These are phyloP conservation scores for Drosophila mettleri DNA, from an alignment of 2,888 invertebrate species.

Conservation along the genomic window DNA sequence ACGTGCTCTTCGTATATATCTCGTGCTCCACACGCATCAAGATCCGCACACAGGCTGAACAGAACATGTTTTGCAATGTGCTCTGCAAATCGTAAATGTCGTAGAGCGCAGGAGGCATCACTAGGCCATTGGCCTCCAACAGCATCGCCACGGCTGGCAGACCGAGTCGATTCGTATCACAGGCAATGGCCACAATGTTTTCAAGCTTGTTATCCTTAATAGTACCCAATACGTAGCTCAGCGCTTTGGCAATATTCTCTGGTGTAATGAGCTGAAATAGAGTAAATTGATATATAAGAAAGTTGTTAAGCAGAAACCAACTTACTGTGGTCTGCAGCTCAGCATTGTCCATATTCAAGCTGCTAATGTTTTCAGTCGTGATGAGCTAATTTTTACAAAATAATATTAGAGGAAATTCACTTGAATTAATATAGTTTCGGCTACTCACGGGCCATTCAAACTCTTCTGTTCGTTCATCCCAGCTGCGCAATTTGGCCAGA, in stretches of 20 bases:
- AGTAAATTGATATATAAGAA: not conserved
- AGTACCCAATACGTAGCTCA: conserved; percentile 26
- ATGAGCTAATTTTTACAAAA: conserved; percentile 17
- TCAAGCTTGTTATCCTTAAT: conserved; percentile 16
- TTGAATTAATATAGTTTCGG: not conserved
- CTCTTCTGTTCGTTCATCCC: conserved; percentile 41
- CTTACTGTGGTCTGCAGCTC: conserved; percentile 38
- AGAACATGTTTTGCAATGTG: conserved; percentile 39
- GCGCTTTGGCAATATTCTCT: conserved; percentile 39
- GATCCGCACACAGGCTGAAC: conserved; percentile 39
- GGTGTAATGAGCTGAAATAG: conserved; percentile 33
- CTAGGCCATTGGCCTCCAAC: conserved; percentile 13
- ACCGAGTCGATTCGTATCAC: conserved; percentile 30
- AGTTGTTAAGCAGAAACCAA: not conserved
- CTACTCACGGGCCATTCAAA: conserved; percentile 44
- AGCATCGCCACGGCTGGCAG: conserved; percentile 25
- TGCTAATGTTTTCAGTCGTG: conserved; percentile 35
- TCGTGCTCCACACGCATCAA: conserved; percentile 26
- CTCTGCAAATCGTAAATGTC: conserved; percentile 38
- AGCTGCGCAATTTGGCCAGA: conserved; percentile 35
- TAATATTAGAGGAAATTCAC: not conserved
- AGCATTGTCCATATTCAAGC: conserved; percentile 7
- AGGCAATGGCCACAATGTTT: conserved; percentile 40
- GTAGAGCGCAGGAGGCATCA: conserved; percentile 25
- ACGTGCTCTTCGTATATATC: conserved; percentile 17